Conservation (phyloP, 2,113 vertebrate species). For the Malurus elegans region DNA sequence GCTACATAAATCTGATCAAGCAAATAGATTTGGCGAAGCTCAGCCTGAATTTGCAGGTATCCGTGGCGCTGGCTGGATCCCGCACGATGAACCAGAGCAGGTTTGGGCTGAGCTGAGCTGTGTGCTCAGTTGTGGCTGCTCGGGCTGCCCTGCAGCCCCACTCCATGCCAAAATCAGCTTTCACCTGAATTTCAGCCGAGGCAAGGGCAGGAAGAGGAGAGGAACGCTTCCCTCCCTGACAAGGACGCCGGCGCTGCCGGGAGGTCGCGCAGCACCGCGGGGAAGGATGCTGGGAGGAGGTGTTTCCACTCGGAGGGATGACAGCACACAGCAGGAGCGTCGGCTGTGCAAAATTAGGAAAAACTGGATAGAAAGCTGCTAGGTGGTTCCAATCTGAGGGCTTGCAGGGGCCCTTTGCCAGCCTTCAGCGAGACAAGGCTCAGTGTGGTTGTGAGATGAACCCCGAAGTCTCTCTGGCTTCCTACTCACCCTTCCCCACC, state of each 20-base stretch:
- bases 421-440: neutral
- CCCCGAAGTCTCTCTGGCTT: neutral
- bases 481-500: neutral
- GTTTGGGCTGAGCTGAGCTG: rapidly evolving
- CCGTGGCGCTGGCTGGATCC: neutral
- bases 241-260: rapidly evolving
- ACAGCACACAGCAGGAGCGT: rapidly evolving
- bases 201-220: neutral
- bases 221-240: neutral
- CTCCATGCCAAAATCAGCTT: neutral
- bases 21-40: constrained; percentile 15
- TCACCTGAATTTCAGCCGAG: neutral
- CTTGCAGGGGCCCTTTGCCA: neutral
- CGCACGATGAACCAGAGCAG: rapidly evolving
- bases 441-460: rapidly evolving
- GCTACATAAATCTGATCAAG: constrained; percentile 55
- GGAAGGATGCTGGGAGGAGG: neutral
- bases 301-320: rapidly evolving
- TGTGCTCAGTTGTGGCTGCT: rapidly evolving
- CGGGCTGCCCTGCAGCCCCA: rapidly evolving
- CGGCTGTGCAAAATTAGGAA: neutral
- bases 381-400: rapidly evolving
- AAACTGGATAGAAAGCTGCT: neutral
- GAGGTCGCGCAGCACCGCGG: neutral
- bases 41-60: neutral